These are phyloP conservation scores for Microcebus lehilahytsara DNA, from an alignment of 2,113 vertebrate genomes.

Conservation along the genomic window DNA sequence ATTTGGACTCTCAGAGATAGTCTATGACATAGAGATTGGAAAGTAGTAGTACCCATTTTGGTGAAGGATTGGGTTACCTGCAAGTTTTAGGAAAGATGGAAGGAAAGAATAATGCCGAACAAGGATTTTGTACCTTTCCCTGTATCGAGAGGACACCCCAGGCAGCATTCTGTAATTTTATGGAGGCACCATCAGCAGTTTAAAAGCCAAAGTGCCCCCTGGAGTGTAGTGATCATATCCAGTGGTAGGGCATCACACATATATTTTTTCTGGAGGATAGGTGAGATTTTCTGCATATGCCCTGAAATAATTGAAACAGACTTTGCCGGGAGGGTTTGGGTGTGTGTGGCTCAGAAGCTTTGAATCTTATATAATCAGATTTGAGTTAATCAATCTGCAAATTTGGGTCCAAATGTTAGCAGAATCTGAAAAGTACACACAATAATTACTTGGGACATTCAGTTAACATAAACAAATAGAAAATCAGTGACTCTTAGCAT, in stretches of 20 bases:
- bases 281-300: not conserved
- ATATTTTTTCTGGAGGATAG: not conserved
- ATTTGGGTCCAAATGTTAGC: not conserved
- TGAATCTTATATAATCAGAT: not conserved
- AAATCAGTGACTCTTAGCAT: not conserved
- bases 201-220: not conserved
- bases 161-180: not conserved
- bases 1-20: not conserved
- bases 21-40: not conserved
- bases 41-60: not conserved
- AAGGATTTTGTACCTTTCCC: not conserved
- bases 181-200: accelerated
- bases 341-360: not conserved
- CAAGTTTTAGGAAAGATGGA: not conserved
- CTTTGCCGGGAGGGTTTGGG: not conserved
- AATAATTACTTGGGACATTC: not conserved
- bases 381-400: not conserved
- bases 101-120: not conserved
- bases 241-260: not conserved
- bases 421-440: not conserved
- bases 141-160: not conserved
- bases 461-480: not conserved
- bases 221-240: not conserved
- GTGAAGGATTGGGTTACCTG: not conserved
- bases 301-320: not conserved